phyloP scores from a whole-genome alignment of 2,797 vertebrate genomes.

The Eutrigla gurnardus region DNA sequence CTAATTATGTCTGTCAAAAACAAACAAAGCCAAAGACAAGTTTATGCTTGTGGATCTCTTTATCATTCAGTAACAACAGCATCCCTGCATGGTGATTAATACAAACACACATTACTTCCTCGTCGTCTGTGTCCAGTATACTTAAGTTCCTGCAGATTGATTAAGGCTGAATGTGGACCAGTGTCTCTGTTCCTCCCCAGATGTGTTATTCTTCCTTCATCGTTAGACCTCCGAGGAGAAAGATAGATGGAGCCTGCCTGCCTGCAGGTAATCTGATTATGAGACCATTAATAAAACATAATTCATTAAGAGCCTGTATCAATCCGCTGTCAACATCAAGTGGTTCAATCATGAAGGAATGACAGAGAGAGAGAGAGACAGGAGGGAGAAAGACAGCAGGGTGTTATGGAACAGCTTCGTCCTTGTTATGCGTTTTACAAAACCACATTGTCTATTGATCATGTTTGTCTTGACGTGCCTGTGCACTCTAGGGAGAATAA shows the following conservation, averaged over 20 bases:
- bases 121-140: not conserved
- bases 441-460: conserved; percentile 52
- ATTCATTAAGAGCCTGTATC: conserved; percentile 79
- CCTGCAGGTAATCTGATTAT: conserved; percentile 83
- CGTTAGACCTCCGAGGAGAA: conserved; percentile 59
- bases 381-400: conserved; percentile 6
- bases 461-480: conserved; percentile 33
- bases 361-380: conserved; percentile 21
- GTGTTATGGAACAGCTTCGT: conserved; percentile 10
- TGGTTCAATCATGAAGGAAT: conserved; percentile 58
- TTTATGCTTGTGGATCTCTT: conserved; percentile 7
- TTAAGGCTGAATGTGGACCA: conserved; percentile 44
- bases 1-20: not conserved
- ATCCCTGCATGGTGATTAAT: not conserved
- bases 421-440: conserved; percentile 40
- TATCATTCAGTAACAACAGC: conserved; percentile 3
- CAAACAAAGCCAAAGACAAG: not conserved
- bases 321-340: conserved; percentile 77
- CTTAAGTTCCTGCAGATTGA: conserved; percentile 13
- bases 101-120: conserved; percentile 19
- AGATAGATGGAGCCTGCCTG: conserved; percentile 75
- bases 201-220: conserved; percentile 66
- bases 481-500: conserved; percentile 25
- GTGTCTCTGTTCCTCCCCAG: conserved; percentile 43
- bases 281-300: conserved; percentile 83